A percentile compares a stretch with the other conserved stretches of the same genome.
phyloP scores from a whole-genome alignment of 1,140 invertebrate species.

The Linepithema humile region DNA sequence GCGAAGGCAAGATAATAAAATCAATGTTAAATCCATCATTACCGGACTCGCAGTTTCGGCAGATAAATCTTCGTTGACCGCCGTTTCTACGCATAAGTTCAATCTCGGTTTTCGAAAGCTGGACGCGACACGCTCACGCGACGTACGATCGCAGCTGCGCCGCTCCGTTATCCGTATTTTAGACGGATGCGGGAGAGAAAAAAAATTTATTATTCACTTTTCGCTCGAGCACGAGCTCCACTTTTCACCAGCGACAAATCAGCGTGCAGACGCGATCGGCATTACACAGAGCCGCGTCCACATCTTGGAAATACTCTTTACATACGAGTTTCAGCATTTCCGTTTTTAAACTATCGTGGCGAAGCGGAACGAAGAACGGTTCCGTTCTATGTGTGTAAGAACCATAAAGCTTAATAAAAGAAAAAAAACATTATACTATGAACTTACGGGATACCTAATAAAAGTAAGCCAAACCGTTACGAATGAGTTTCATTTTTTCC shows the following conservation, averaged over 20 bases:
- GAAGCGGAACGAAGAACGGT: constrained; percentile 76
- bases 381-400: constrained; percentile 84
- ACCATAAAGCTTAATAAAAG: constrained; percentile 84
- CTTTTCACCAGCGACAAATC: background rate
- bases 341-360: constrained; percentile 78
- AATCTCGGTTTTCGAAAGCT: constrained; percentile 71
- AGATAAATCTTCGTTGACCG: constrained; percentile 73
- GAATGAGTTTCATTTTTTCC: constrained; percentile 27
- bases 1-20: constrained; percentile 67
- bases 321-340: constrained; percentile 74
- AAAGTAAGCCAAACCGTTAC: constrained; percentile 84
- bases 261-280: constrained; percentile 9
- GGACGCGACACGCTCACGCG: constrained; percentile 29
- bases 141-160: constrained; percentile 24
- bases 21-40: constrained; percentile 78
- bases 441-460: constrained; percentile 84
- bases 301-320: constrained; percentile 63
- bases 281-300: constrained; percentile 50
- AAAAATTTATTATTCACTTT: constrained; percentile 7
- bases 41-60: constrained; percentile 72
- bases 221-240: background rate
- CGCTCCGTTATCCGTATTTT: background rate
- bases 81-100: constrained; percentile 74
- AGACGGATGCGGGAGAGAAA: background rate
- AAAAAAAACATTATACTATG: constrained; percentile 84